Evolutionary conservation across 2,113 vertebrate genomes (phyloP), one percentile per base, ranked within the genome.

Genomic region (Daphoenositta chrysoptera): DNA sequence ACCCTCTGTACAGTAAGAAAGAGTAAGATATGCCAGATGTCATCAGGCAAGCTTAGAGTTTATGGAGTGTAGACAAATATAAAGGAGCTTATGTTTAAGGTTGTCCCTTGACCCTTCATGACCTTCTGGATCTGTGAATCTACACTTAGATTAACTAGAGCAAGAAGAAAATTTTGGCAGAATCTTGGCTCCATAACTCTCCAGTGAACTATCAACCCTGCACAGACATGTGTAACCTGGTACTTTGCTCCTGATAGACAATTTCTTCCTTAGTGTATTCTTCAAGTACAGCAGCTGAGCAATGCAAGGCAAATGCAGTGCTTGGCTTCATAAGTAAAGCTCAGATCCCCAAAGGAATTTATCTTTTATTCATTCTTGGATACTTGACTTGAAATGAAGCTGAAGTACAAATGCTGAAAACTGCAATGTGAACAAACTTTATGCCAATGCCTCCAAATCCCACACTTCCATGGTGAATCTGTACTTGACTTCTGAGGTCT

Each of bases 31-130:
- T 88, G 45, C 58, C 89, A 92, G 65, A 87, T 82, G 40, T 84
- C 93, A 87, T 87, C 23, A 54, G 60, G 30, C 16, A 90, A 73
- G 50, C 68, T 87, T 72, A 45, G 28, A 81, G 40, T 87, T 91
- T 93, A 91, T 66, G 66, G 51, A 69, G 33, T 58, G 27, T 72
- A 93, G 68, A 91, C 23, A 47, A 93, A 93, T 68, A 93, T 63
- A 94, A 87, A 82, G 22, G 28, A 92, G 65, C 50, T 87, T 94
- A 69, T 91, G 48, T 95, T 95, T 90, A 84, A 84, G 51, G 19
- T 42, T 87, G 23, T 89, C 47, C 75, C 35, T 90, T 79, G 42
- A 51, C 48, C 66, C 31, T 94, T 87, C n/a, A 40, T 82, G 39
- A 80, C 45, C 39, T 88, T 57, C 31, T 86, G 76, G 30, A 72